Conservation (phyloP, 2,797 vertebrate genomes). For the Propithecus perrieri region DNA sequence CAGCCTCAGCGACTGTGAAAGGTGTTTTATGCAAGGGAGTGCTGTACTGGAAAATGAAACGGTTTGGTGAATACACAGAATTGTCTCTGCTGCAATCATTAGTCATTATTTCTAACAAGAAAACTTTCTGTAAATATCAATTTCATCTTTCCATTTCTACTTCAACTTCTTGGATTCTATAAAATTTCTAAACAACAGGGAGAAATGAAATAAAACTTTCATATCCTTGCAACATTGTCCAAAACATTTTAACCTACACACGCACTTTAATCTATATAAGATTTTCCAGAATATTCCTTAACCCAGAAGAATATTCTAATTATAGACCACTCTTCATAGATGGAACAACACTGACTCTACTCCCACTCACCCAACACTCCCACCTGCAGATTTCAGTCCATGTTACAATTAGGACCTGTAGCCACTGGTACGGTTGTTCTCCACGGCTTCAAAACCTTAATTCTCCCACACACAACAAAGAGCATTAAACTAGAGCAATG, state of each 20-base stretch:
- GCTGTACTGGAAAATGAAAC: not conserved
- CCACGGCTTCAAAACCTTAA: not conserved
- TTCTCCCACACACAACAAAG: not conserved
- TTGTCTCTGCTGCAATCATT: not conserved
- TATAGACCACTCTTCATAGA: not conserved
- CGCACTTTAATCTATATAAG: not conserved
- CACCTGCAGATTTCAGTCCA: not conserved
- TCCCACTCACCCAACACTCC: not conserved
- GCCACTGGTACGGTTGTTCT: not conserved
- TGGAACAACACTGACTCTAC: not conserved
- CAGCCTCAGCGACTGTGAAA: not conserved
- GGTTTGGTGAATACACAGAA: not conserved
- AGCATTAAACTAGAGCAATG: not conserved
- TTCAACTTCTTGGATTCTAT: not conserved
- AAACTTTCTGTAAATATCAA: not conserved
- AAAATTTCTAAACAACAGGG: not conserved
- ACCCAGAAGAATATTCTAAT: not conserved
- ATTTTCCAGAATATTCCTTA: not conserved
- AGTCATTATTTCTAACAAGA: not conserved
- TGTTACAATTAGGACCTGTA: not conserved
- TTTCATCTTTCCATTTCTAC: slow-evolving; percentile 5
- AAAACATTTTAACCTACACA: not conserved
- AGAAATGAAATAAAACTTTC: not conserved
- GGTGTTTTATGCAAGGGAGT: not conserved
- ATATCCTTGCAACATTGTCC: not conserved